A percentile compares a stretch with the other conserved stretches of the same genome.
These are phyloP conservation scores for Acrobasis repandana DNA, from an alignment of 2,888 invertebrate genomes.

Conservation along the genomic window DNA sequence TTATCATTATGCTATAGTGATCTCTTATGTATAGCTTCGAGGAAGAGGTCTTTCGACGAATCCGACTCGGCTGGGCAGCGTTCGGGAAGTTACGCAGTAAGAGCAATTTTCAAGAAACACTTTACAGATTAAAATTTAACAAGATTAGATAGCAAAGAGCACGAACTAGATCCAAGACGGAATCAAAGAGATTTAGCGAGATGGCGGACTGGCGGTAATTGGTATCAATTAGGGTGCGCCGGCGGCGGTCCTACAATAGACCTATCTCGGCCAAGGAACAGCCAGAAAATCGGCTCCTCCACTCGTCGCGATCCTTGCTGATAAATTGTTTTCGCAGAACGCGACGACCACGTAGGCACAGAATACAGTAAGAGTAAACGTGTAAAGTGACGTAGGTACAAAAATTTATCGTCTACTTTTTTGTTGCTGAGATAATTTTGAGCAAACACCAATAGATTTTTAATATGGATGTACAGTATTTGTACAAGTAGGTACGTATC, in stretches of 20 bases:
- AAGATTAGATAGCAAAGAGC: slow-evolving; percentile 44
- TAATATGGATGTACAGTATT: neutral
- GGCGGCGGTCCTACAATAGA: slow-evolving; percentile 56
- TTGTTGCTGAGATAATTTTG: neutral
- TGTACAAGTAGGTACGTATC: too few relatives aligned
- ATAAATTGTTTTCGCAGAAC: slow-evolving; percentile 53
- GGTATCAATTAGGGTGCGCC: slow-evolving; percentile 69
- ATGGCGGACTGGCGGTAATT: slow-evolving; percentile 55
- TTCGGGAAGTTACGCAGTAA: too few relatives aligned
- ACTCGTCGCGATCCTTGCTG: slow-evolving; percentile 51
- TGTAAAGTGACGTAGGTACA: slow-evolving; percentile 10
- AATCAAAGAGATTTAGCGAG: slow-evolving; percentile 60
- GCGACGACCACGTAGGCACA: too few relatives aligned
- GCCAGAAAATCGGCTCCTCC: slow-evolving; percentile 46
- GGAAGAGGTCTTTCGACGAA: too few relatives aligned
- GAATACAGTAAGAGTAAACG: too few relatives aligned
- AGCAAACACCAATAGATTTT: neutral
- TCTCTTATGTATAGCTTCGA: too few relatives aligned
- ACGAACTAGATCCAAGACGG: slow-evolving; percentile 49
- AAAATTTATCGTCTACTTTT: slow-evolving; percentile 1
- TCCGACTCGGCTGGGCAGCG: too few relatives aligned
- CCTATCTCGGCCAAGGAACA: slow-evolving; percentile 53
- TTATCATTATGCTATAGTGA: too few relatives aligned
- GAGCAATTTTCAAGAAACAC: neutral
- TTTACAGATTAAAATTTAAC: slow-evolving; percentile 43